Evolutionary conservation across 2,113 vertebrate species (phyloP).

Genomic region (Crypturellus undulatus): DNA sequence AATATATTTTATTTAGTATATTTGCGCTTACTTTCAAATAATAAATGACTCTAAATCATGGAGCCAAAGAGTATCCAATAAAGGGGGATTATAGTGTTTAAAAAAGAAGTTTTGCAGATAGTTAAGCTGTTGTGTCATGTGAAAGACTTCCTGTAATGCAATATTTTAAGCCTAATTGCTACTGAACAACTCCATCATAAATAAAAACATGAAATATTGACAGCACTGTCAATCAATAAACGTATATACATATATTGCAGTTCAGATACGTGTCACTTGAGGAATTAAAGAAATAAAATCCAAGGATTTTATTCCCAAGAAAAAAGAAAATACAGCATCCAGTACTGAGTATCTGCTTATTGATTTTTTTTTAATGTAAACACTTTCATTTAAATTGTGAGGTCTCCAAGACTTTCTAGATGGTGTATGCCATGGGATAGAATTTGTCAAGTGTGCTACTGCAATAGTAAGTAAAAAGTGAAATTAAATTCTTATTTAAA

Average conservation of each 20-base stretch:
- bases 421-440: background rate
- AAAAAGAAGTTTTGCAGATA: slow-evolving; percentile 31
- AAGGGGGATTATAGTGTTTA: slow-evolving; percentile 8
- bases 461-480: background rate
- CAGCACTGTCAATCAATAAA: background rate
- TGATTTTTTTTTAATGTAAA: background rate
- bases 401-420: background rate
- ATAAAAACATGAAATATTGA: background rate
- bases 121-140: slow-evolving; percentile 6
- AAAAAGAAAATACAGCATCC: background rate
- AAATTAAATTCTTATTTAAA: background rate
- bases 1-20: slow-evolving; percentile 54
- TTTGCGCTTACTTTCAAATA: slow-evolving; percentile 58
- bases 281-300: background rate
- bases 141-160: background rate
- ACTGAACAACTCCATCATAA: background rate
- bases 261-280: background rate
- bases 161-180: background rate
- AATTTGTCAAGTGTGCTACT: background rate
- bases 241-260: background rate
- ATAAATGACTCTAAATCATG: slow-evolving; percentile 40
- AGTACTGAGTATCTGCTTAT: background rate
- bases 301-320: background rate
- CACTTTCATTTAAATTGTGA: background rate
- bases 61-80: slow-evolving; percentile 1